Conservation (phyloP, 2,113 vertebrate species). For the Pluvialis apricaria region DNA sequence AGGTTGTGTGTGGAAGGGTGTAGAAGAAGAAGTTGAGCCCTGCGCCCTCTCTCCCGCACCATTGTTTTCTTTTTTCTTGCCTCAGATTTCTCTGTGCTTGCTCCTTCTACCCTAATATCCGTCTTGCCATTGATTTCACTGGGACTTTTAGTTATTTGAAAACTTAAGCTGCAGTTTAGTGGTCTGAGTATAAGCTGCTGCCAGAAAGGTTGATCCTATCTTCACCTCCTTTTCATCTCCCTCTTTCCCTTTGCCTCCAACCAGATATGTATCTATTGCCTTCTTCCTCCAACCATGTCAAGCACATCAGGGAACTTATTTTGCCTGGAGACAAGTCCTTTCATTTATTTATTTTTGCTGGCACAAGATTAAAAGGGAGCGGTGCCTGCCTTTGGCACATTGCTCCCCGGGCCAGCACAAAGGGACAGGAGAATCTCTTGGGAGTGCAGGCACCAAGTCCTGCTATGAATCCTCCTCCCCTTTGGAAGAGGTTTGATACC, state of each 20-base stretch:
- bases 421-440: neutral
- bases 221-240: neutral
- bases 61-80: neutral
- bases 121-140: neutral
- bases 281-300: neutral
- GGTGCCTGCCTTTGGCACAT: neutral
- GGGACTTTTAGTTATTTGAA: neutral
- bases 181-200: neutral
- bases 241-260: neutral
- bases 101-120: neutral
- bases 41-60: accelerated
- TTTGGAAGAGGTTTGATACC: neutral
- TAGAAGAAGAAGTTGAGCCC: neutral
- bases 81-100: neutral
- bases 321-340: slow-evolving; percentile 7
- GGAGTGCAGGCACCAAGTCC: neutral
- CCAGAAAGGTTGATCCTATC: neutral
- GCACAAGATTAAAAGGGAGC: neutral
- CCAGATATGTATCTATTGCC: neutral
- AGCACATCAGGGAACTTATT: neutral
- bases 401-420: neutral
- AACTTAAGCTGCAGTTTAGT: neutral
- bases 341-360: slow-evolving; percentile 38
- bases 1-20: neutral
- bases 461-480: neutral